Conservation (phyloP, 2,113 vertebrate species). For the Acrocephalus kingi region DNA sequence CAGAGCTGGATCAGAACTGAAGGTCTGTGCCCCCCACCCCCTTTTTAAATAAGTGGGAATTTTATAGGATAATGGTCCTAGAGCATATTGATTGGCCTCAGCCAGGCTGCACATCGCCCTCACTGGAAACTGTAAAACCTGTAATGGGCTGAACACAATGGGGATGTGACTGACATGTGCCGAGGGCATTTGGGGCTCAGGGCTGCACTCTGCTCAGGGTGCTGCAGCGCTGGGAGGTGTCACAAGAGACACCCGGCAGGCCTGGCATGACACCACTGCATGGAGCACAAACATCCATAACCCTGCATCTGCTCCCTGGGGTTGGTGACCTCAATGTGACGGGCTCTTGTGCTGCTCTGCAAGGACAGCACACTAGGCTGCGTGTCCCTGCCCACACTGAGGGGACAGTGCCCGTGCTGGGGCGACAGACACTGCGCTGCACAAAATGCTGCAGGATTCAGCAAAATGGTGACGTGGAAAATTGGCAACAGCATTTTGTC, state of each 20-base stretch:
- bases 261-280: rapidly evolving
- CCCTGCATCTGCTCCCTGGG: not conserved
- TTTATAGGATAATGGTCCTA: constrained; percentile 61
- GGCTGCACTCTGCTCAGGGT: not conserved
- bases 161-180: not conserved
- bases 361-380: not conserved
- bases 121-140: constrained; percentile 29
- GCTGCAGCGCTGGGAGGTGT: not conserved
- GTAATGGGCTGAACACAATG: constrained; percentile 17
- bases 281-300: not conserved
- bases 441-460: not conserved
- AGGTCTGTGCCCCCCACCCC: constrained; percentile 2
- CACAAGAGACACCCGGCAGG: not conserved
- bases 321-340: rapidly evolving
- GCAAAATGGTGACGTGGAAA: not conserved
- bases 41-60: constrained; percentile 57
- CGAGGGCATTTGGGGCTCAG: not conserved
- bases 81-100: constrained; percentile 54
- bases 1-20: constrained; percentile 28
- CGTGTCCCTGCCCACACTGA: rapidly evolving
- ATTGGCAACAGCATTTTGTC: not conserved
- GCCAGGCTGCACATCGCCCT: constrained; percentile 8
- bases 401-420: not conserved
- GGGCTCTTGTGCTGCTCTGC: not conserved
- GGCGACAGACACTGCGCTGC: rapidly evolving